Base-by-base conservation (phyloP, 1,140 invertebrate species). In the Littorina saxatilis region DNA sequence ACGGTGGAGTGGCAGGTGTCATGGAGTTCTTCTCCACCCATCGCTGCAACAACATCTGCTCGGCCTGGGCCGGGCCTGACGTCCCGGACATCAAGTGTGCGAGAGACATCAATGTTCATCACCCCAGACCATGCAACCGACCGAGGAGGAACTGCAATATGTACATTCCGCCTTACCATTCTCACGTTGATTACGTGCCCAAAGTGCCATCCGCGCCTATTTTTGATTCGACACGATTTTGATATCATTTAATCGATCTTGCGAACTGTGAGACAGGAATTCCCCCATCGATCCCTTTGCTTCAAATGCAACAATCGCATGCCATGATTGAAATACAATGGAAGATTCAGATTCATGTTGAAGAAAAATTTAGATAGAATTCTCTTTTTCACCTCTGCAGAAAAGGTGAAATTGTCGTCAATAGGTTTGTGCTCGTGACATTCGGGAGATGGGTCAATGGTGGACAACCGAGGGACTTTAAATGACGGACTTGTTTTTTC, bases 11-110 rank as follows among this genome's bases (percentile, higher is more conserved):
- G 29, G 17, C 76, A 5, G 82, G 70, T 1, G 80, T 85, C 32
- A 23, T 39, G 9, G 82, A 85, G 37, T 85, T 85, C 50, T 83
- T 85, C 73, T 29, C 74, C 17, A 50, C 63, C 0, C 84, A 85
- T 58, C 74, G 47, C 32, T 85, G 84, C 72, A 85, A 85, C 66
- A 80, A 80, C 52, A 80, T 83, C 50, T 85, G 84, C 73, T 43
- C 73, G 9, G 37, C 66, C n/a, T 85, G 81, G 84, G n/a, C 70
- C 20, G 66, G 79, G 29, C 68, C 35, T n/a, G 79, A 80, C 52
- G 68, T 80, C 20, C 79, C 79, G 2, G 47, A 50, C 27, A 37
- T 47, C 52, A 73, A 35, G 47, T 29, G 20, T 58, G 55, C n/a
- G 17, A 39, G 70, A 20, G 43, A 43, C 23, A 32, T 39, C 50